phyloP scores from a whole-genome alignment of 92 coral and sea anemone genomes.

The Galaxea fascicularis region DNA sequence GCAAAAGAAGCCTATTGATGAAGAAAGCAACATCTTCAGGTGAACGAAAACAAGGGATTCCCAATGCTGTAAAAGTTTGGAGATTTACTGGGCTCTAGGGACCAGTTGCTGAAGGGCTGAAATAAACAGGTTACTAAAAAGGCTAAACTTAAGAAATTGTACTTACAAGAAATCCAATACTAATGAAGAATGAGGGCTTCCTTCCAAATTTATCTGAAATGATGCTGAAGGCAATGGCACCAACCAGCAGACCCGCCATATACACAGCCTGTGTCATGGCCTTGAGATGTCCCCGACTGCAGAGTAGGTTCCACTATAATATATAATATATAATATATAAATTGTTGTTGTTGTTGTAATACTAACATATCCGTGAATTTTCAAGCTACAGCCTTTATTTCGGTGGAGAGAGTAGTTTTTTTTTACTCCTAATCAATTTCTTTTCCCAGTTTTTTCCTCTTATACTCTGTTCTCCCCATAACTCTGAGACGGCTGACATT shows the following conservation, averaged over 20 bases:
- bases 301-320: conserved; percentile 58
- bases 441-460: no score
- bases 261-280: conserved; percentile 69
- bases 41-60: not conserved
- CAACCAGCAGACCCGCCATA: conserved; percentile 68
- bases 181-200: conserved; percentile 42
- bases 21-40: not conserved
- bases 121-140: no score
- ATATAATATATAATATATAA: not conserved
- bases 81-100: no score
- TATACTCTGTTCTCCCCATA: no score
- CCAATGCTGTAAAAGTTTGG: no score
- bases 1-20: conserved; percentile 1
- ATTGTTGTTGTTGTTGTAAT: no score
- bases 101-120: no score
- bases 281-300: conserved; percentile 51
- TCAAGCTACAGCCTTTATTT: no score
- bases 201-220: conserved; percentile 64
- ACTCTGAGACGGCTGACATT: no score
- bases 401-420: no score
- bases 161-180: conserved; percentile 52
- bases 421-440: no score
- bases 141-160: not conserved
- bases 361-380: not conserved
- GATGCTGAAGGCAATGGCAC: conserved; percentile 53